Evolutionary conservation across 2,113 vertebrate genomes (phyloP), one percentile per base, ranked within the genome.

Genomic region (Tetraodon nigroviridis): DNA sequence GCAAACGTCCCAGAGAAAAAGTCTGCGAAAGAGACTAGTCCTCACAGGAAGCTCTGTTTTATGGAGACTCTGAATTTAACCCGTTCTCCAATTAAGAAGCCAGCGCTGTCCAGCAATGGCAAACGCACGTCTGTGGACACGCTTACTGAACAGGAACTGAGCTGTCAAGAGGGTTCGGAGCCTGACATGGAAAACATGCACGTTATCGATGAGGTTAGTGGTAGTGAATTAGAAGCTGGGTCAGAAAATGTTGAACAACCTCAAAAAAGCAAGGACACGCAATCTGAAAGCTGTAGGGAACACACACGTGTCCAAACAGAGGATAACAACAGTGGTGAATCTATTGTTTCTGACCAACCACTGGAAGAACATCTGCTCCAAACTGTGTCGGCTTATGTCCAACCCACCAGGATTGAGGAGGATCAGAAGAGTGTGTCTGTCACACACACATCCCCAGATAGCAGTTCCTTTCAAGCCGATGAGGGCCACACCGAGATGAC

Each of bases 61-160:
- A 99, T 99, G 97, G 94, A 99, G 88, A 98, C 92, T 1, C 72
- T 99, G 49, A 97, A 98, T 82, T 89, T 99, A 67, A 99, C 95
- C 48, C 89, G 97, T 69, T 99, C 97, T 56, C 96, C 97, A 32
- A 90, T 92, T 69, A 99, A 99, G 85, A 97, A 92, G 22, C 78
- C 81, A 14, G 52, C 5, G 7, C 24, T 63, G 6, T 49, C 67
- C 1, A 12, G 47, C 8, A 32, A 45, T 21, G 13, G 1, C 20
- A 50, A 42, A 19, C 61, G 74, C 18, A 49, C 64, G 44, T 1
- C 65, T 20, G 58, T 61, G 69, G 78, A 87, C 50, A 40, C 19
- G 2, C 22, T 27, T 2, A 16, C 19, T 21, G 75, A 73, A 64
- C 60, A 46, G 5, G 16, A 55, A 6, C 10, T 58, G 17, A 63